Conservation (phyloP, 1,140 invertebrate genomes). For the Bombus waltoni region DNA sequence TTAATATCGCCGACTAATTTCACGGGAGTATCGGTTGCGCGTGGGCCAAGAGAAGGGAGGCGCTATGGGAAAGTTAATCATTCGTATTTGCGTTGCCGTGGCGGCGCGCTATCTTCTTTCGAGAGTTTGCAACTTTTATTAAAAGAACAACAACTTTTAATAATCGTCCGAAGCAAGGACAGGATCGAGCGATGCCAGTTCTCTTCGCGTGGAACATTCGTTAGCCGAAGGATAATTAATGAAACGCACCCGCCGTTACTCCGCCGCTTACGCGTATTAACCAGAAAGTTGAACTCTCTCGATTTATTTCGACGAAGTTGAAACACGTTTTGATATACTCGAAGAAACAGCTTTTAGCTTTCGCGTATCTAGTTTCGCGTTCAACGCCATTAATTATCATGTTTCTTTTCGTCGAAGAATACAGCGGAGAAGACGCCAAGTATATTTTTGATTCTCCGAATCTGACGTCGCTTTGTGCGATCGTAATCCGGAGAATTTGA, state of each 20-base stretch:
- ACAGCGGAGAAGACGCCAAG: no score
- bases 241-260: background rate
- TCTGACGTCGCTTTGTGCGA: no score
- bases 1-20: conserved; percentile 34
- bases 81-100: background rate
- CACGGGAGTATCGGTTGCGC: background rate
- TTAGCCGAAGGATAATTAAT: background rate
- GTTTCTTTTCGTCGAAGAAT: no score
- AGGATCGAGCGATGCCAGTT: background rate
- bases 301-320: background rate
- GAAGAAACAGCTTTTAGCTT: background rate
- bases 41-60: background rate
- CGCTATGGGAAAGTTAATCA: conserved; percentile 20
- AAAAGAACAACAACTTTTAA: conserved; percentile 29
- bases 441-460: no score
- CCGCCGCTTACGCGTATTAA: background rate
- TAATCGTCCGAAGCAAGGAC: background rate
- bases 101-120: background rate
- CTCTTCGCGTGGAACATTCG: background rate
- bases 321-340: background rate
- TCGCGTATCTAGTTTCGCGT: no score
- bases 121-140: background rate
- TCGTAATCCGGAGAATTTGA: no score
- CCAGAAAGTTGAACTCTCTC: no score
- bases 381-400: no score